Conservation (phyloP, 2,888 invertebrate genomes). For the Dinocampus coccinellae region DNA sequence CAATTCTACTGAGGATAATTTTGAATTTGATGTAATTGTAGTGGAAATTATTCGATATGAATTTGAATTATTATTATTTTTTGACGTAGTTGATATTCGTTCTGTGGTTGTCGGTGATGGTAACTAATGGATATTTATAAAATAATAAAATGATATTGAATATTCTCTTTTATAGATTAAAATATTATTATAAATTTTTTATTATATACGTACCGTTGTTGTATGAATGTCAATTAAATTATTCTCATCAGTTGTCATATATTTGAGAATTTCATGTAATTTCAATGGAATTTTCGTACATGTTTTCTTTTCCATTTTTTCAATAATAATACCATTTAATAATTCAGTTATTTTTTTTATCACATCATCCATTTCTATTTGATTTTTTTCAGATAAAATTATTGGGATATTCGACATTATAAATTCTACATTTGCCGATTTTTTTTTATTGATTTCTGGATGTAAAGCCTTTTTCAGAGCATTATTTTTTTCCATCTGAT, state of each 20-base stretch:
- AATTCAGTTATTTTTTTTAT: constrained; percentile 54
- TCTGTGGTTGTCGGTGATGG: not conserved
- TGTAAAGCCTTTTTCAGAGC: not conserved
- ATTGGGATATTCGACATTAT: constrained; percentile 35
- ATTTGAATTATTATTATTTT: not conserved
- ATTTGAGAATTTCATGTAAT: constrained; percentile 53
- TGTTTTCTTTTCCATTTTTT: constrained; percentile 56
- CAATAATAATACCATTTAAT: constrained; percentile 51
- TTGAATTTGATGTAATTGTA: not conserved
- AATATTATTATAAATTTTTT: not conserved
- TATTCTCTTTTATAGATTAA: not conserved
- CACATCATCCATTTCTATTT: constrained; percentile 47
- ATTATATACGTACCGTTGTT: not conserved
- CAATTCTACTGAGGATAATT: not conserved
- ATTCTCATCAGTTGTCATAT: constrained; percentile 50
- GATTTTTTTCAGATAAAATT: not conserved
- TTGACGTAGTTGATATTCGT: not conserved
- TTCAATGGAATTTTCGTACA: constrained; percentile 53
- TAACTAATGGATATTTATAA: not conserved
- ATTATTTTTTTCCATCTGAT: constrained; percentile 2
- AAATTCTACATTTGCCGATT: not conserved
- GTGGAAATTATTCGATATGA: not conserved
- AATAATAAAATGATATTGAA: not conserved
- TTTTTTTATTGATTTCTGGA: not conserved
- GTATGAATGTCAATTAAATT: not conserved